Evolutionary conservation across 2,113 vertebrate genomes (phyloP).

Genomic region (Phylloscopus whistleri): DNA sequence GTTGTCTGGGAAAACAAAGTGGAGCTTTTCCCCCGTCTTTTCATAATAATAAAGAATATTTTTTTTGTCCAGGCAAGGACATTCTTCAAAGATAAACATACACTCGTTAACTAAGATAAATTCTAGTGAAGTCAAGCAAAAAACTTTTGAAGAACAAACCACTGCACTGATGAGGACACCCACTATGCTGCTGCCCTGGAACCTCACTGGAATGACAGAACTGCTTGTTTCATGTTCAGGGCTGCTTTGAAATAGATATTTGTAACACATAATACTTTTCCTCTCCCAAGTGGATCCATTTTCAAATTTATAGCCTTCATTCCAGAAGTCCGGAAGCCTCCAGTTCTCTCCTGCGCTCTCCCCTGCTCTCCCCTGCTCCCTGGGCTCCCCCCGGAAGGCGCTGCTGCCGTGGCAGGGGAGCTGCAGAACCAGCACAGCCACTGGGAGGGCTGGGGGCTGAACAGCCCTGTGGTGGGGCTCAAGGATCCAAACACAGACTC

Average conservation of each 20-base stretch:
- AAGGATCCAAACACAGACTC: neutral
- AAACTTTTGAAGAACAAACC: neutral
- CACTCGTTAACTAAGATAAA: neutral
- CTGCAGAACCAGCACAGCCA: constrained; percentile 42
- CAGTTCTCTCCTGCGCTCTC: neutral
- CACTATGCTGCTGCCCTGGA: neutral
- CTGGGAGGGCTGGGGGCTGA: constrained; percentile 32
- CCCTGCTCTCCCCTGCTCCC: neutral
- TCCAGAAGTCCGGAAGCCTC: neutral
- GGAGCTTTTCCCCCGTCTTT: neutral
- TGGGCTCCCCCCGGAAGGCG: constrained; percentile 74
- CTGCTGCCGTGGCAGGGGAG: constrained; percentile 31
- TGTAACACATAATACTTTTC: neutral
- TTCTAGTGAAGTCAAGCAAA: constrained; percentile 1
- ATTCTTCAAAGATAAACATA: neutral
- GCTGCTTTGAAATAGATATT: neutral
- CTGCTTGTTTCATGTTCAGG: neutral
- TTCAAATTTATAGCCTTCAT: neutral
- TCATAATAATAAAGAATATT: neutral
- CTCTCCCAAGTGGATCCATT: neutral
- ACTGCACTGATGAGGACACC: neutral
- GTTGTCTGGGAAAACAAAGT: neutral
- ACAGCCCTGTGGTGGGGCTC: constrained; percentile 58
- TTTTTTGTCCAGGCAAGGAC: neutral
- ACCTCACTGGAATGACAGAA: neutral